Evolutionary conservation across 2,797 vertebrate species (phyloP).

Genomic region (Semaprochilodus insignis): DNA sequence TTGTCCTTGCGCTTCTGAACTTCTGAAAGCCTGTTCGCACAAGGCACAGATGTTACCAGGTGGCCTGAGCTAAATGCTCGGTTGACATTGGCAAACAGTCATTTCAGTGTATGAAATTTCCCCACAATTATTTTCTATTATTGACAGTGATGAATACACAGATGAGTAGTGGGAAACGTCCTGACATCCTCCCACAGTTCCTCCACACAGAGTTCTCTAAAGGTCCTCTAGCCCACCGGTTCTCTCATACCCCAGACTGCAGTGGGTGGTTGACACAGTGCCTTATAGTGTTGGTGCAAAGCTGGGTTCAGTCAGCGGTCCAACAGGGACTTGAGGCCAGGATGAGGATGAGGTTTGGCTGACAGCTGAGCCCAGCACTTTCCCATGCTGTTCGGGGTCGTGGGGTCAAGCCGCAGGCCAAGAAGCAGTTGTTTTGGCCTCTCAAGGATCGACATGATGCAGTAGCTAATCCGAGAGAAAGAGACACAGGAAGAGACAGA

Average conservation of each 20-base stretch:
- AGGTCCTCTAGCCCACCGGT: not conserved
- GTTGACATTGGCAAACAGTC: too few relatives aligned
- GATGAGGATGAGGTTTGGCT: constrained; percentile 53
- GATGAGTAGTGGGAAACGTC: not conserved
- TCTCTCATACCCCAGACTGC: not conserved
- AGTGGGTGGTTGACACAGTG: constrained; percentile 22
- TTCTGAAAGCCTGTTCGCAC: too few relatives aligned
- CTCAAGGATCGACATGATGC: constrained; percentile 74
- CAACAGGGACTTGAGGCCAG: constrained; percentile 39
- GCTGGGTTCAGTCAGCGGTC: not conserved
- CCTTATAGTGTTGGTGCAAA: constrained; percentile 21
- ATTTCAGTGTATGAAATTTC: too few relatives aligned
- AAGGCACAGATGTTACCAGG: too few relatives aligned
- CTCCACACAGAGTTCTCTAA: not conserved
- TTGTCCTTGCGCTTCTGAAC: too few relatives aligned
- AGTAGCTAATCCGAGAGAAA: constrained; percentile 44
- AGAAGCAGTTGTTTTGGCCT: constrained; percentile 74
- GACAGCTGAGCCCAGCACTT: constrained; percentile 81
- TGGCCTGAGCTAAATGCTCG: too few relatives aligned
- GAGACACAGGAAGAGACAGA: constrained; percentile 49
- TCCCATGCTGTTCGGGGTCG: constrained; percentile 79
- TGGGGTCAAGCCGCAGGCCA: constrained; percentile 73
- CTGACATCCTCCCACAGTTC: not conserved
- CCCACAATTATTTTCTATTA: too few relatives aligned
- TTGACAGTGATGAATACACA: too few relatives aligned